Evolutionary conservation across 2,797 vertebrate genomes (phyloP), one percentile per base, ranked within the genome.

Genomic region (Sarcoramphus papa): DNA sequence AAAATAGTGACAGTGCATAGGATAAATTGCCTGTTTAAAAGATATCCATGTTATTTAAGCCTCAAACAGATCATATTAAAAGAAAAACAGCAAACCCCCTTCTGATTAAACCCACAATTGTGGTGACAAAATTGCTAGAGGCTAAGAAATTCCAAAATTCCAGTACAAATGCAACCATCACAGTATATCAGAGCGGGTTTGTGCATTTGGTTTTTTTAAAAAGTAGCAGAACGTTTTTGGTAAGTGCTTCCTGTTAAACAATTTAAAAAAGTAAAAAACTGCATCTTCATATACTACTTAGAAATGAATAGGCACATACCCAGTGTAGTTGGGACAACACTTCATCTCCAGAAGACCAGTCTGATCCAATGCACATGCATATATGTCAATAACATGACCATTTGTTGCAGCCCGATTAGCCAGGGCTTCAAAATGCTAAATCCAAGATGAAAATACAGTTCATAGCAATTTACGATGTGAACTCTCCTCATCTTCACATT

Each of bases 331-430:
- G 95, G 99, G 97, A 81, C 99, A 99, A 97, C 99, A 99, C 82
- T 99, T 99, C 99, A 99, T 99, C 98, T 99, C 99, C 97, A 99
- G 97, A 35, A 99, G 98, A 63, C 99, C 99, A 20, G 99, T 99
- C 97, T 99, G 99, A 97, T 99, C 99, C 62, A 99, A 96, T 7
- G 99, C 99, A 54, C 99, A 99, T 8, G 99, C 99, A 76, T 99
- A 99, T 95, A 99, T 99, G 96, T 99, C 99, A 94, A 99, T 98
- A 93, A 99, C 99, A 94, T 99, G 99, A 51, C 99, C 99, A 21
- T 98, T 99, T 14, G 98, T 94, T 45, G 99, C 99, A 68, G 99
- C 99, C 85, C 99, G 98, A 96, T 98, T 99, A 68, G 99, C 99
- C 82, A 99, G 97, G 28, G 98, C 98, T 98, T 99, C 99, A 90